Percentiles rank a stretch among this genome's conserved stretches.
Conservation (phyloP, 2,888 invertebrate genomes). For the Macrophya alboannulata region DNA sequence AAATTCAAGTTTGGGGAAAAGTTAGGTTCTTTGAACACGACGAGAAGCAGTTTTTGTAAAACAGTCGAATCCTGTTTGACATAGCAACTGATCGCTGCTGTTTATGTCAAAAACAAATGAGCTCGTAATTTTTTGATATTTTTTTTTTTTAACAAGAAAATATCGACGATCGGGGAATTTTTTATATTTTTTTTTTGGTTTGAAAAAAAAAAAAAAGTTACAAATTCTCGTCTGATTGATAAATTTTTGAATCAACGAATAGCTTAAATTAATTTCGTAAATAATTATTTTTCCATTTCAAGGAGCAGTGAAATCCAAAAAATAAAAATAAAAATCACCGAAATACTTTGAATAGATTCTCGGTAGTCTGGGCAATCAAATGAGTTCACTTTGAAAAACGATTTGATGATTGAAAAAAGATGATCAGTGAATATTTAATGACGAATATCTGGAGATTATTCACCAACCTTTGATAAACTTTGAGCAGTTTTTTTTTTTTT, state of each 20-base stretch:
- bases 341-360: not conserved
- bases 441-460: not conserved
- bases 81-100: constrained; percentile 39
- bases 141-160: not conserved
- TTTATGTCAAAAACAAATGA: constrained; percentile 25
- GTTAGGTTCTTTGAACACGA: not conserved
- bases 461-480: constrained; percentile 30
- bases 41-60: not conserved
- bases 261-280: not conserved
- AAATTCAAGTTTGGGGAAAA: not conserved
- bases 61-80: constrained; percentile 16
- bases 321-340: not conserved
- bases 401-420: not conserved
- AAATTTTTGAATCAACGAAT: not conserved
- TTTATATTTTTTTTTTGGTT: no score
- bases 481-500: no score
- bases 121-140: no score
- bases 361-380: not conserved
- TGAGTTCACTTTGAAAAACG: not conserved
- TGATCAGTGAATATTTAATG: not conserved
- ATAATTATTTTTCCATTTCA: not conserved
- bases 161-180: not conserved
- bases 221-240: not conserved
- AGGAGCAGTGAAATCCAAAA: not conserved
- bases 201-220: no score